Evolutionary conservation across 2,888 invertebrate genomes (phyloP).

Genomic region (Tinea trinotella): DNA sequence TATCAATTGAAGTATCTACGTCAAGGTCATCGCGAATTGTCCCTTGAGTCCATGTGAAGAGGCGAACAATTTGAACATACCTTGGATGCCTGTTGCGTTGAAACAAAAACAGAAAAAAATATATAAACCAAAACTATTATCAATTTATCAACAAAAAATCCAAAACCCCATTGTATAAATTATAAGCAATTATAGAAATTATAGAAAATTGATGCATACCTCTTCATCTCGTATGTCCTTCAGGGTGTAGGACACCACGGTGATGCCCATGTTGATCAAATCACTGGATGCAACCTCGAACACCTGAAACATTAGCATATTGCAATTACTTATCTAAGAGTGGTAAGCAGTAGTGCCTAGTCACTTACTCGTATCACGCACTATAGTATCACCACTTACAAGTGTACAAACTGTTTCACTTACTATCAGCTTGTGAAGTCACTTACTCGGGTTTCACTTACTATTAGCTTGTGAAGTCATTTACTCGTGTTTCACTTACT

Average conservation of each 20-base stretch:
- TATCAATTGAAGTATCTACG: neutral
- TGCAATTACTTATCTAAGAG: too few relatives aligned
- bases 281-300: slow-evolving; percentile 96
- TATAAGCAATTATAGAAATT: neutral
- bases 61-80: slow-evolving; percentile 38
- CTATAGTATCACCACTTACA: too few relatives aligned
- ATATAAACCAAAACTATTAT: neutral
- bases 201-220: slow-evolving; percentile 60
- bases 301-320: slow-evolving; percentile 60
- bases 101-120: slow-evolving; percentile 37
- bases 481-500: too few relatives aligned
- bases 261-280: slow-evolving; percentile 96
- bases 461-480: too few relatives aligned
- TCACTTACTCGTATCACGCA: too few relatives aligned
- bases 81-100: slow-evolving; percentile 61
- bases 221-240: slow-evolving; percentile 96
- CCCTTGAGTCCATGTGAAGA: neutral
- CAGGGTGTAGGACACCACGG: slow-evolving; percentile 94
- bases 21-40: neutral
- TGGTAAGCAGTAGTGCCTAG: too few relatives aligned
- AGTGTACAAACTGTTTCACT: too few relatives aligned
- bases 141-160: neutral
- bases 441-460: too few relatives aligned
- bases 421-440: too few relatives aligned
- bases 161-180: neutral